Conservation (phyloP, 2,797 vertebrate species). For the Arnoldichthys spilopterus region DNA sequence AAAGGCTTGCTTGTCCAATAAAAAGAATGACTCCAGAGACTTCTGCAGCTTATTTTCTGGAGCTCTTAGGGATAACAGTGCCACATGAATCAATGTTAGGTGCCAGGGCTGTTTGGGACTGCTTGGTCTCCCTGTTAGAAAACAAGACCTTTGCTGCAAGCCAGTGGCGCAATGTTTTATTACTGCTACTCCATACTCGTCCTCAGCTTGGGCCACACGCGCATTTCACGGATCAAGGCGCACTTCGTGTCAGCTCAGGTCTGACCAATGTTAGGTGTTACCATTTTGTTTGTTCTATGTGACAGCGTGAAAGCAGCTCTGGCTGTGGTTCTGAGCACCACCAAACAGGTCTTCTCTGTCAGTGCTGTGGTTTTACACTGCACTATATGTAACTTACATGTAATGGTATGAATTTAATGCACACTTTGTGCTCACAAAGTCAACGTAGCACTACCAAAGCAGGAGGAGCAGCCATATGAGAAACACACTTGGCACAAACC, state of each 20-base stretch:
- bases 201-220: slow-evolving; percentile 57
- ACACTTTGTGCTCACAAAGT: too few species aligned
- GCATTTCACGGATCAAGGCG: slow-evolving; percentile 60
- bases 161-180: slow-evolving; percentile 25
- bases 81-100: not conserved
- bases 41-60: not conserved
- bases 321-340: slow-evolving; percentile 28
- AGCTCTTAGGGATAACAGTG: not conserved
- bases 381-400: not conserved
- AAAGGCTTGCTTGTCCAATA: not conserved
- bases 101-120: not conserved
- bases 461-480: too few species aligned
- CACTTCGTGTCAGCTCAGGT: slow-evolving; percentile 31
- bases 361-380: not conserved
- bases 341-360: not conserved
- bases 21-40: not conserved
- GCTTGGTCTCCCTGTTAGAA: slow-evolving; percentile 13
- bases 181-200: slow-evolving; percentile 52
- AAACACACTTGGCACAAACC: too few species aligned
- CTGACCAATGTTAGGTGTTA: slow-evolving; percentile 7
- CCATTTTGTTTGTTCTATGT: slow-evolving; percentile 35
- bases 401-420: too few species aligned
- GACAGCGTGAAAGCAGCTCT: slow-evolving; percentile 36
- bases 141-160: slow-evolving; percentile 2
- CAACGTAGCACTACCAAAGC: too few species aligned